Conservation (phyloP, 2,888 invertebrate species). For the Noctuana brunneofusca region DNA sequence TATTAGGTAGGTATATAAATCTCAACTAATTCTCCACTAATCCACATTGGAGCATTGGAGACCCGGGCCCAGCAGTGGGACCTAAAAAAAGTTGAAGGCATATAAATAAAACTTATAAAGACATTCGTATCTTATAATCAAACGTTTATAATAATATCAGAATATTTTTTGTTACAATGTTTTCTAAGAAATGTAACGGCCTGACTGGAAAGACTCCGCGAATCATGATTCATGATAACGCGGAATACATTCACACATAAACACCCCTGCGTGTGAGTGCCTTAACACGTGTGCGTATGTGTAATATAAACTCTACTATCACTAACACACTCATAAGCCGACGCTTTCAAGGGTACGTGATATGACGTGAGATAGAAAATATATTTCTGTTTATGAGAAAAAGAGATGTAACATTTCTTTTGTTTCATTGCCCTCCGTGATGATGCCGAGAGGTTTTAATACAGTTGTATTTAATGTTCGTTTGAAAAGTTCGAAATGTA, state of each 20-base stretch:
- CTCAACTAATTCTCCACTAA: too few species aligned
- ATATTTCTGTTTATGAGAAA: conserved; percentile 53
- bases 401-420: conserved; percentile 63
- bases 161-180: not conserved
- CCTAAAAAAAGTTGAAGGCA: too few species aligned
- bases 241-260: conserved; percentile 52
- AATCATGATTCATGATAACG: conserved; percentile 52
- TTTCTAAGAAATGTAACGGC: conserved; percentile 26
- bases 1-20: too few species aligned
- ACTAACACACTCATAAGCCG: conserved; percentile 67
- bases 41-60: too few species aligned
- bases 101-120: too few species aligned
- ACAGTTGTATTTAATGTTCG: conserved; percentile 73
- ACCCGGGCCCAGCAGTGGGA: too few species aligned
- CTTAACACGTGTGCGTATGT: conserved; percentile 39
- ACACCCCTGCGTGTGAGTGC: conserved; percentile 40
- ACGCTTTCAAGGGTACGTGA: conserved; percentile 72
- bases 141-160: too few species aligned
- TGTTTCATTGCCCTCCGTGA: conserved; percentile 78
- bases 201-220: conserved; percentile 39
- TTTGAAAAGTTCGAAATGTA: conserved; percentile 27
- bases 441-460: conserved; percentile 72
- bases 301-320: conserved; percentile 53
- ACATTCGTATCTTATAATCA: too few species aligned
- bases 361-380: conserved; percentile 60